These are phyloP conservation scores for Lasioglossum zephyrum DNA, from an alignment of 2,888 invertebrate genomes.

Conservation along the genomic window DNA sequence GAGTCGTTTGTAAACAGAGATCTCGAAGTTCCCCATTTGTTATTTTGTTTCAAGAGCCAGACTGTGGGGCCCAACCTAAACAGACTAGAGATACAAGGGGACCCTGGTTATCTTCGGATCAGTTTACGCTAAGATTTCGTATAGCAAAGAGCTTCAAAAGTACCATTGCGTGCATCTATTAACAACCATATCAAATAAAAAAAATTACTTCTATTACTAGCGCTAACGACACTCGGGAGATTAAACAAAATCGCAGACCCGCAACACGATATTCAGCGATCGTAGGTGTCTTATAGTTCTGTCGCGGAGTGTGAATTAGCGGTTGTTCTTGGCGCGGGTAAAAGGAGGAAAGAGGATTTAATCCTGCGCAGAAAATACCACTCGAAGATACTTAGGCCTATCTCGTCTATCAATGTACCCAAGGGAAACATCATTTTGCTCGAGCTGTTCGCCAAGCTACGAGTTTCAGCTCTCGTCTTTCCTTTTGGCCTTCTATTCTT, in stretches of 20 bases:
- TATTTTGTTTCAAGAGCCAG: too few relatives aligned
- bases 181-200: too few relatives aligned
- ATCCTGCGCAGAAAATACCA: slow-evolving; percentile 18
- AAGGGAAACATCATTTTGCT: slow-evolving; percentile 43
- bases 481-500: slow-evolving; percentile 61
- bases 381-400: slow-evolving; percentile 23
- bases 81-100: too few relatives aligned
- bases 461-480: slow-evolving; percentile 10
- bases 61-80: too few relatives aligned
- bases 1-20: too few relatives aligned
- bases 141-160: too few relatives aligned
- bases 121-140: too few relatives aligned
- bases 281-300: slow-evolving; percentile 4
- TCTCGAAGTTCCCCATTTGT: too few relatives aligned
- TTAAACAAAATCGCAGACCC: not conserved
- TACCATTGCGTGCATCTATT: too few relatives aligned
- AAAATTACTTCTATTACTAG: not conserved
- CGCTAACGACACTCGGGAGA: not conserved
- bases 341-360: not conserved
- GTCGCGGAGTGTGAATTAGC: not conserved
- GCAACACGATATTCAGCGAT: not conserved
- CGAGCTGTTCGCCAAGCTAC: slow-evolving; percentile 19
- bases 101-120: too few relatives aligned
- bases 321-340: not conserved
- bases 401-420: slow-evolving; percentile 32